phyloP scores from a whole-genome alignment of 37 sponge, comb jelly and placozoan genomes.

The Dysidea cf. avara region DNA sequence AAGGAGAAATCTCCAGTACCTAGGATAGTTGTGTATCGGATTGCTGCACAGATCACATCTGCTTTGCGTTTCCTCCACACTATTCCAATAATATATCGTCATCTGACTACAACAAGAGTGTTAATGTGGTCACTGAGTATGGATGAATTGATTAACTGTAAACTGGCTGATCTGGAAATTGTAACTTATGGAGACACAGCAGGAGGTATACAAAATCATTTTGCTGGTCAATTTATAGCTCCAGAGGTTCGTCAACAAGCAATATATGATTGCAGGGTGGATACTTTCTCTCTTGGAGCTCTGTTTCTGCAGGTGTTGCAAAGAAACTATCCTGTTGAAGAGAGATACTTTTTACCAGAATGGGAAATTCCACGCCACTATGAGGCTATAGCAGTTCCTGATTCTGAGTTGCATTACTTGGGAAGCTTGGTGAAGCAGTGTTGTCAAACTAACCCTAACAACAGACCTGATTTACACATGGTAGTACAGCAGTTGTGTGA shows the following conservation, averaged over 20 bases:
- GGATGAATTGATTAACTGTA: constrained; percentile 77
- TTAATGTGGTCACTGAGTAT: constrained; percentile 84
- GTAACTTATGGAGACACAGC: constrained; percentile 64
- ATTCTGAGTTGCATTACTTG: constrained; percentile 59
- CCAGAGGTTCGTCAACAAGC: constrained; percentile 82
- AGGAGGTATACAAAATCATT: too few species aligned
- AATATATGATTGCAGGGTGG: constrained; percentile 74
- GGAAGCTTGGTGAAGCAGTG: constrained; percentile 70
- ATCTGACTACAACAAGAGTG: constrained; percentile 83
- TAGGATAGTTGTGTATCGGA: constrained; percentile 64
- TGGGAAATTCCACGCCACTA: constrained; percentile 64
- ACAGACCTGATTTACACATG: constrained; percentile 42
- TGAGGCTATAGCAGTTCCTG: constrained; percentile 43
- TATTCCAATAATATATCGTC: constrained; percentile 74
- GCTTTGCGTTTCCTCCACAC: constrained; percentile 81
- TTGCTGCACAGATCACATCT: constrained; percentile 81
- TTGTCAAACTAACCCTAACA: constrained; percentile 68
- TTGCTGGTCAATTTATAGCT: constrained; percentile 87
- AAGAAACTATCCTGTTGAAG: constrained; percentile 45
- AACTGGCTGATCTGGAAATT: constrained; percentile 85
- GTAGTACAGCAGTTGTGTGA: constrained; percentile 33
- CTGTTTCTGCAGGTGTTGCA: constrained; percentile 82
- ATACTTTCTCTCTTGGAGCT: constrained; percentile 87
- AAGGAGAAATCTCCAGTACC: constrained; percentile 56
- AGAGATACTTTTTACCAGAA: constrained; percentile 17